These are phyloP conservation scores for Cardiocondyla obscurior DNA, from an alignment of 1,140 invertebrate species.

Conservation along the genomic window DNA sequence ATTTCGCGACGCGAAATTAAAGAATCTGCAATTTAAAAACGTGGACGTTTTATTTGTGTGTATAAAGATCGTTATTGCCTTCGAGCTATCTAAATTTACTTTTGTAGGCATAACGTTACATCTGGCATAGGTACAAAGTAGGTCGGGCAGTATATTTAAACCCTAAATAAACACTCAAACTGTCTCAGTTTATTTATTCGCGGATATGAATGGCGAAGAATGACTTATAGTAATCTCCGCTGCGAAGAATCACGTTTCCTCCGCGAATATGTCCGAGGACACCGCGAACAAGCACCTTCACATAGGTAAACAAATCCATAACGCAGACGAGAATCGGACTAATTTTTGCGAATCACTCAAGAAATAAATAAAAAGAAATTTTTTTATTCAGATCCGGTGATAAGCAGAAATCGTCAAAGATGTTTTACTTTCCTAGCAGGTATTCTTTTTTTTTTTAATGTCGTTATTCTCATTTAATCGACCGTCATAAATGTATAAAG, in stretches of 20 bases:
- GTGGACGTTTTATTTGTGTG: not conserved
- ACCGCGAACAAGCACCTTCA: not conserved
- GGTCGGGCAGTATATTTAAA: constrained; percentile 38
- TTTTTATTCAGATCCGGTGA: not conserved
- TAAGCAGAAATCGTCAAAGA: not conserved
- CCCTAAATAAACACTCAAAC: constrained; percentile 39
- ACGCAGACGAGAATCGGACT: not conserved
- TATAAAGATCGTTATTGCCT: not conserved
- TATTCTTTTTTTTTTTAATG: too few species aligned
- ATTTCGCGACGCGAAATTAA: not conserved
- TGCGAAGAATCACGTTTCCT: not conserved
- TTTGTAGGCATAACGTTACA: constrained; percentile 4
- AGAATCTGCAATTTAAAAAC: not conserved
- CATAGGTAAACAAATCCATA: not conserved
- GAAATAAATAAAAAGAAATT: not conserved
- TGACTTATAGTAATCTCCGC: not conserved
- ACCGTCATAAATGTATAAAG: not conserved
- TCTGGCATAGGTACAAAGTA: constrained; percentile 23
- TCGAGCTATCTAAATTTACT: not conserved
- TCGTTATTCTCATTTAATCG: not conserved
- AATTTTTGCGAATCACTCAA: constrained; percentile 5
- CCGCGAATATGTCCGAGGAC: not conserved
- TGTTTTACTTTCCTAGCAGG: not conserved
- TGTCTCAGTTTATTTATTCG: constrained; percentile 20
- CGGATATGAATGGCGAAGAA: not conserved